Percentiles rank a stretch among this genome's conserved stretches.
Evolutionary conservation across 35 echinoderm and acorn worm genomes (phyloP).

Genomic region (Ptychodera flava): DNA sequence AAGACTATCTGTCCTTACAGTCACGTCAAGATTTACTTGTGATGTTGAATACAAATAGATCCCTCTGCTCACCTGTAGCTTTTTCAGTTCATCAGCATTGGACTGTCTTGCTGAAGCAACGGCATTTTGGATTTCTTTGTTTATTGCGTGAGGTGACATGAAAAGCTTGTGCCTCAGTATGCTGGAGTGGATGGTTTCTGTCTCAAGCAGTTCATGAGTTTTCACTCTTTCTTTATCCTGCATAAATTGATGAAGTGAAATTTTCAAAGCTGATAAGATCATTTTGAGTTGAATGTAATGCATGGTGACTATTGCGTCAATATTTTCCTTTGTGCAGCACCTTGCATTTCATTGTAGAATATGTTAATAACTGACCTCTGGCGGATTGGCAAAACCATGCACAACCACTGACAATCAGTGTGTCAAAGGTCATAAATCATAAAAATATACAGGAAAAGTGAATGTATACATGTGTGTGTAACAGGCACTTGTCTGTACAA

Average conservation of each 20-base stretch:
- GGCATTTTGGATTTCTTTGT: conserved; percentile 69
- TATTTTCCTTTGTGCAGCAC: neutral
- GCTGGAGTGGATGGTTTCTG: conserved; percentile 93
- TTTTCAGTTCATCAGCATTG: conserved; percentile 84
- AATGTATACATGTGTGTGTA: too few species aligned
- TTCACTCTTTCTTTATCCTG: conserved; percentile 78
- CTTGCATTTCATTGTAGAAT: neutral
- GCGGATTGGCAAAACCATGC: neutral
- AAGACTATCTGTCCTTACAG: too few species aligned
- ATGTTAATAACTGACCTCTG: neutral
- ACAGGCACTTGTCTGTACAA: too few species aligned
- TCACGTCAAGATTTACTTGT: too few species aligned
- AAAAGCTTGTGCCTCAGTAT: conserved; percentile 79
- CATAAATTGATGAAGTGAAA: neutral
- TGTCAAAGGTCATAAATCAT: neutral
- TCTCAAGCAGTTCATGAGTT: conserved; percentile 66
- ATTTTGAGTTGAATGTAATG: too few species aligned
- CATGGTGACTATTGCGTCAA: too few species aligned
- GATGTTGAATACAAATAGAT: too few species aligned
- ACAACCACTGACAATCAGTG: neutral
- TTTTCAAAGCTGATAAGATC: neutral
- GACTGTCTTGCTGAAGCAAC: conserved; percentile 82
- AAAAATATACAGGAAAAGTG: too few species aligned
- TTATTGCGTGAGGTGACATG: conserved; percentile 70
- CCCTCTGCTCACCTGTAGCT: conserved; percentile 68